Percentiles rank a stretch among this genome's conserved stretches.
Evolutionary conservation across 2,888 invertebrate species (phyloP).

Genomic region (Amblyjoppa proteus): DNA sequence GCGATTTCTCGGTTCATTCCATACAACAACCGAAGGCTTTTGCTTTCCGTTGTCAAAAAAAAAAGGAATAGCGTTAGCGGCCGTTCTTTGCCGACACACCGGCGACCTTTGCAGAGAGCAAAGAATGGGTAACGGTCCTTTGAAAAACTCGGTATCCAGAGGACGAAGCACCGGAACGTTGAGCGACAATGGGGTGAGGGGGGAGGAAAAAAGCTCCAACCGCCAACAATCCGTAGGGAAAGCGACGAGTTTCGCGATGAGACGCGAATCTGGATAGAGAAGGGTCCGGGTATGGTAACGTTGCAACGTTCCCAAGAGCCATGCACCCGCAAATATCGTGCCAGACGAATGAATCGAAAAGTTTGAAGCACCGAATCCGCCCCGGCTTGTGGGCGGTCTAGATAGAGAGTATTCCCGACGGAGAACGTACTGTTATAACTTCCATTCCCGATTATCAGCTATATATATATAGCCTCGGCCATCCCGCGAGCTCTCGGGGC

Average conservation of each 20-base stretch:
- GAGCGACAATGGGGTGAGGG: constrained; percentile 47
- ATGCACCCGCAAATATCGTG: constrained; percentile 61
- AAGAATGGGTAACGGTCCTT: constrained; percentile 57
- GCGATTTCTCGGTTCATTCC: constrained; percentile 15
- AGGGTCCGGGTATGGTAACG: neutral
- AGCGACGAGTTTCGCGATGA: constrained; percentile 40
- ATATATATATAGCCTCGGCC: constrained; percentile 2
- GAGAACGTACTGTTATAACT: constrained; percentile 52
- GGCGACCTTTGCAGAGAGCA: constrained; percentile 47
- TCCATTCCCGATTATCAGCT: constrained; percentile 47
- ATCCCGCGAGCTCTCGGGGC: constrained; percentile 29
- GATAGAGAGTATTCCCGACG: constrained; percentile 49
- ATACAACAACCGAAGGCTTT: neutral
- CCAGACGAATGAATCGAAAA: constrained; percentile 64
- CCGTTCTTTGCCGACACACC: constrained; percentile 42
- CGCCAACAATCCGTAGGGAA: constrained; percentile 12
- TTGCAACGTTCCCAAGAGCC: constrained; percentile 44
- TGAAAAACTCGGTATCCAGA: constrained; percentile 28
- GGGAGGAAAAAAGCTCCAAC: neutral
- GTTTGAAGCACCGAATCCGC: constrained; percentile 56
- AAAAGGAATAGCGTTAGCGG: neutral
- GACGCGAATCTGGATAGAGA: constrained; percentile 49
- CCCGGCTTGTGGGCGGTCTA: constrained; percentile 37
- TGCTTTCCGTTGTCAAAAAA: neutral
- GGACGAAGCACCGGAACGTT: constrained; percentile 34